Evolutionary conservation across 2,113 vertebrate species (phyloP).

Genomic region (Pseudonaja textilis): DNA sequence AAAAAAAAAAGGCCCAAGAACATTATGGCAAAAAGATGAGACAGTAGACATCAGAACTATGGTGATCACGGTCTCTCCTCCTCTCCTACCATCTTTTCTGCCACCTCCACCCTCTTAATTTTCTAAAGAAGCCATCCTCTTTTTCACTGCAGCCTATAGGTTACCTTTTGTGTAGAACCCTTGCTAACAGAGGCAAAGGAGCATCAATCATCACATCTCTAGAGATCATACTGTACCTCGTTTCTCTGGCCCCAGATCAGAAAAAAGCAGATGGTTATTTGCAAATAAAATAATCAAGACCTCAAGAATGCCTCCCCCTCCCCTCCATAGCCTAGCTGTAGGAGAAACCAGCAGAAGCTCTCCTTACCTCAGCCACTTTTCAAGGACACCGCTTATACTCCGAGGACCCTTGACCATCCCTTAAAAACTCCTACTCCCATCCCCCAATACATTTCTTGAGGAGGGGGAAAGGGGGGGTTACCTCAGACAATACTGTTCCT

Average conservation of each 20-base stretch:
- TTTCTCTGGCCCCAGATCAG: conserved; percentile 68
- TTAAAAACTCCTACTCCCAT: conserved; percentile 27
- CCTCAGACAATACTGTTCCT: conserved; percentile 46
- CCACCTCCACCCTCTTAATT: conserved; percentile 65
- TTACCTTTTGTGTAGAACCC: conserved; percentile 60
- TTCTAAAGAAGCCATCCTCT: conserved; percentile 65
- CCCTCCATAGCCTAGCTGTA: conserved; percentile 14
- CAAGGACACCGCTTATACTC: conserved; percentile 47
- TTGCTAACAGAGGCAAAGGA: conserved; percentile 59
- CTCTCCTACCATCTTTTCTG: conserved; percentile 26
- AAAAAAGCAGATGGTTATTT: conserved; percentile 72
- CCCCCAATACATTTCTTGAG: not conserved
- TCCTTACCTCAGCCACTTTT: conserved; percentile 40
- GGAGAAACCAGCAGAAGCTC: conserved; percentile 48
- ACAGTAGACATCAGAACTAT: conserved; percentile 34
- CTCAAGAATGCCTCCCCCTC: conserved; percentile 49
- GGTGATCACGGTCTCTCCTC: conserved; percentile 49
- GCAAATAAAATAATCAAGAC: conserved; percentile 71
- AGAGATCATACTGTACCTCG: conserved; percentile 56
- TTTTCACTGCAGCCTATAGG: conserved; percentile 58
- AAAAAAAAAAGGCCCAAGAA: not conserved
- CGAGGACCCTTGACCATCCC: not conserved
- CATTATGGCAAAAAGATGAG: not conserved
- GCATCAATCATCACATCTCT: conserved; percentile 67
- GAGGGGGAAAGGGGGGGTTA: conserved; percentile 13